Evolutionary conservation across 2,113 vertebrate species (phyloP).

Genomic region (Hipposideros armiger): DNA sequence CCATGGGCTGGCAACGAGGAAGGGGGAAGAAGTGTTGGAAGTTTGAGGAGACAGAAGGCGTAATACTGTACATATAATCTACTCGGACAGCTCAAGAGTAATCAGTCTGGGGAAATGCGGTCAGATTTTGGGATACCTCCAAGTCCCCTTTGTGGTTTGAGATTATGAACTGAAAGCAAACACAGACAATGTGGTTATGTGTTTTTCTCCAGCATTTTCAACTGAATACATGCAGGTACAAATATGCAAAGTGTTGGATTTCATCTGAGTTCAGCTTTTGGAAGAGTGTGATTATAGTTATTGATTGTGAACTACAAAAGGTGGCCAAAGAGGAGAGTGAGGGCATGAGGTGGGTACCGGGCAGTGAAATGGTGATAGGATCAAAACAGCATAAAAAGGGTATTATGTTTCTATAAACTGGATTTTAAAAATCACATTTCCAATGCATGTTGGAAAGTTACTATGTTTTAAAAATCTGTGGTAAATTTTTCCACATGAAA

Average conservation of each 20-base stretch:
- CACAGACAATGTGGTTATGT: not conserved
- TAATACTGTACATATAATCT: not conserved
- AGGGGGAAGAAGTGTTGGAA: not conserved
- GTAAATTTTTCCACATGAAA: not conserved
- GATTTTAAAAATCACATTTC: conserved; percentile 29
- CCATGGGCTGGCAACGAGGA: not conserved
- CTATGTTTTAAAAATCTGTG: not conserved
- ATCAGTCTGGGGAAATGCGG: not conserved
- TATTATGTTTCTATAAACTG: conserved; percentile 37
- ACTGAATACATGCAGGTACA: not conserved
- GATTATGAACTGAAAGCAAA: not conserved
- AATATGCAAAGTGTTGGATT: not conserved
- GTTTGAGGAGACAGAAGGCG: not conserved
- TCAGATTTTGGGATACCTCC: not conserved
- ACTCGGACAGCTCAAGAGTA: not conserved
- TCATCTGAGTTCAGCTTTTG: not conserved
- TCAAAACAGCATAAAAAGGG: not conserved
- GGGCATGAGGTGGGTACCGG: not conserved
- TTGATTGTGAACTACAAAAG: not conserved
- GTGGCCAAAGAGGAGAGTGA: not conserved
- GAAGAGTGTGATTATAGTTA: not conserved
- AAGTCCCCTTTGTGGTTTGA: not conserved
- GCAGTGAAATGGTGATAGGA: not conserved
- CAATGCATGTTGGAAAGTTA: not conserved
- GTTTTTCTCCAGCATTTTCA: not conserved